These are phyloP conservation scores for Magallana angulata DNA, from an alignment of 1,140 invertebrate genomes.

Conservation along the genomic window DNA sequence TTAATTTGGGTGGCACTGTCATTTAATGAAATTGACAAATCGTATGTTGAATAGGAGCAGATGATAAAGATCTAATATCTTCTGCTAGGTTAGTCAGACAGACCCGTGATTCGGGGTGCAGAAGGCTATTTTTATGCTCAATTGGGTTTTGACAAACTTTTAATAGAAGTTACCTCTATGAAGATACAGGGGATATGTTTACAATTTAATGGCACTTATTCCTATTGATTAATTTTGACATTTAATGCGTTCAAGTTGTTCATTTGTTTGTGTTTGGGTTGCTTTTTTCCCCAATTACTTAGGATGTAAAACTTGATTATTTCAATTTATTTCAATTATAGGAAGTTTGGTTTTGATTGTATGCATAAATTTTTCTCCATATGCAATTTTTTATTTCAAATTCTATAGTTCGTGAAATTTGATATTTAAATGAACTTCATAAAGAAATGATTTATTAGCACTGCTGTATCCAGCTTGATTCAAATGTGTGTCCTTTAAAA, in stretches of 20 bases:
- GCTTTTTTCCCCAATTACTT: too few relatives aligned
- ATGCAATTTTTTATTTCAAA: too few relatives aligned
- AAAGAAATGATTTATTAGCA: conserved; percentile 13
- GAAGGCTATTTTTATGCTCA: conserved; percentile 33
- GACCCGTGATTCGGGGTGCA: conserved; percentile 4
- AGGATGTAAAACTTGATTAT: too few relatives aligned
- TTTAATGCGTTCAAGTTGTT: conserved; percentile 2
- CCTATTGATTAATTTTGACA: conserved; percentile 3
- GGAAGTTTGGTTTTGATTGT: too few relatives aligned
- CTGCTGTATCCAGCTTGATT: background rate
- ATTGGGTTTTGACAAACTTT: conserved; percentile 23
- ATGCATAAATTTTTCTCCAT: too few relatives aligned
- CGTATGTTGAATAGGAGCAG: background rate
- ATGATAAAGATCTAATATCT: conserved; percentile 37
- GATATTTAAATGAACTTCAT: background rate
- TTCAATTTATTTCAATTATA: too few relatives aligned
- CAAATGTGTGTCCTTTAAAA: background rate
- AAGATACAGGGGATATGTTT: background rate
- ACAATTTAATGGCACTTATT: background rate
- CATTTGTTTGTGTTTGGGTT: background rate
- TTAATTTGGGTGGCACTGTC: conserved; percentile 34
- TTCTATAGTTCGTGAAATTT: too few relatives aligned
- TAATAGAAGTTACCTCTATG: background rate
- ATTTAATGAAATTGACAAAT: conserved; percentile 33
- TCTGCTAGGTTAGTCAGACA: conserved; percentile 29